A percentile compares a stretch with the other conserved stretches of the same genome.
Evolutionary conservation across 2,113 vertebrate genomes (phyloP).

Genomic region (Psophia crepitans): DNA sequence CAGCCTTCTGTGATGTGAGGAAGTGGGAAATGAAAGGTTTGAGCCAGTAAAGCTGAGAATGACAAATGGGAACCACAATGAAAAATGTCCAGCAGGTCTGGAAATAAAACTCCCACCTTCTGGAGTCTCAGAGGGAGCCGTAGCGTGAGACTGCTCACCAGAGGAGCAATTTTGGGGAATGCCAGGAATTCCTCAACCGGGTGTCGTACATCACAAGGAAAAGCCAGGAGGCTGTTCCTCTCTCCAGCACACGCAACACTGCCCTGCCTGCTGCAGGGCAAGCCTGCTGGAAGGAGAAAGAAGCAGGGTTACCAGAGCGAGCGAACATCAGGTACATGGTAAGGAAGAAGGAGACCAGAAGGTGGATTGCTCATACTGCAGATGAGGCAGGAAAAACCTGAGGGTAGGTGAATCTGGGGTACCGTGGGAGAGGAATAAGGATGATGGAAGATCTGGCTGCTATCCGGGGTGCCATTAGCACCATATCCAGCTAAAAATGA

Average conservation of each 20-base stretch:
- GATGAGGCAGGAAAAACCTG: not conserved
- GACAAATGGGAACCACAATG: not conserved
- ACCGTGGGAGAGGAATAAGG: not conserved
- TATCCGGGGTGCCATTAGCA: not conserved
- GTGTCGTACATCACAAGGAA: not conserved
- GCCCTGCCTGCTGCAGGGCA: not conserved
- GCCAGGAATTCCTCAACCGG: not conserved
- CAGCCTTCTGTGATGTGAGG: not conserved
- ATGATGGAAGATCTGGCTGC: not conserved
- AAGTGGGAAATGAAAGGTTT: not conserved
- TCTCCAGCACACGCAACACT: not conserved
- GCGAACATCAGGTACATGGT: not conserved
- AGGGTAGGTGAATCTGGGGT: not conserved
- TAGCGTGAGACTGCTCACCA: not conserved
- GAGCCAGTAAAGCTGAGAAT: not conserved
- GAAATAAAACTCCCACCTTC: not conserved
- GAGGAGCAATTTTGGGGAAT: not conserved
- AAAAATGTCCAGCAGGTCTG: not conserved
- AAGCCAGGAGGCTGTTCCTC: not conserved
- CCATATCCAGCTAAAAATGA: not conserved
- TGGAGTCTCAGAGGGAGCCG: not conserved
- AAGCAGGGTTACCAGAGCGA: accelerated
- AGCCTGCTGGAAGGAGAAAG: not conserved
- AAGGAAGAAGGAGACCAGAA: not conserved
- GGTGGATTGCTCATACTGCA: not conserved